Percentiles rank a stretch among this genome's conserved stretches.
phyloP scores from a whole-genome alignment of 2,113 vertebrate species.

The Marmota monax region DNA sequence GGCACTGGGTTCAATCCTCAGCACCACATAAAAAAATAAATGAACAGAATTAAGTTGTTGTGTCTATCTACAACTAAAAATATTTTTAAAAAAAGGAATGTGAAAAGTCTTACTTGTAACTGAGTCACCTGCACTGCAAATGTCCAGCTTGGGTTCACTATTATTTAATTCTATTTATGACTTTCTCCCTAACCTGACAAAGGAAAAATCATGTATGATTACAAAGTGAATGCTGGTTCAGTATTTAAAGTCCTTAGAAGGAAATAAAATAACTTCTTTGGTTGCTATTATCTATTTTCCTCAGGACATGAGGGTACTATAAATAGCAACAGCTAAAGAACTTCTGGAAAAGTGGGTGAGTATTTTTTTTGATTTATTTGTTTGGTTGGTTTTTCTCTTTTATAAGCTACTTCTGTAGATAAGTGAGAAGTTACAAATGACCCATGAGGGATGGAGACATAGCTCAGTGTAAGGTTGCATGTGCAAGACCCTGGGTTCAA shows the following conservation, averaged over 20 bases:
- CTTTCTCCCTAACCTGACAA: neutral
- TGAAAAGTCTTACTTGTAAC: neutral
- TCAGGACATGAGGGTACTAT: neutral
- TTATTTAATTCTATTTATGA: neutral
- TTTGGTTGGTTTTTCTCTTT: neutral
- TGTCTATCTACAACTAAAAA: too few species aligned
- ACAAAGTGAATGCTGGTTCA: neutral
- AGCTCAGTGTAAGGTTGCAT: neutral
- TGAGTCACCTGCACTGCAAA: neutral
- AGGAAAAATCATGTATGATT: neutral
- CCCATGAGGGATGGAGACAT: neutral
- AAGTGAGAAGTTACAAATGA: neutral
- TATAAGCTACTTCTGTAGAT: neutral
- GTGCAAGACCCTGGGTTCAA: too few species aligned
- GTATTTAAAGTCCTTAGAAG: neutral
- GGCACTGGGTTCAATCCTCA: too few species aligned
- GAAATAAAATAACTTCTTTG: neutral
- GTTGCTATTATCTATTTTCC: neutral
- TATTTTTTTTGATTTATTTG: too few species aligned
- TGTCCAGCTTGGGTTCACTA: neutral
- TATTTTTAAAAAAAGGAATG: too few species aligned
- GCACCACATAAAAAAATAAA: too few species aligned
- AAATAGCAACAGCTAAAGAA: too few species aligned
- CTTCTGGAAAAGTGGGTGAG: neutral
- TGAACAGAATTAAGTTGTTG: too few species aligned